Percentiles rank a stretch among this genome's conserved stretches.
These are phyloP conservation scores for Rhynchomys soricoides DNA, from an alignment of 2,113 vertebrate genomes.

Conservation along the genomic window DNA sequence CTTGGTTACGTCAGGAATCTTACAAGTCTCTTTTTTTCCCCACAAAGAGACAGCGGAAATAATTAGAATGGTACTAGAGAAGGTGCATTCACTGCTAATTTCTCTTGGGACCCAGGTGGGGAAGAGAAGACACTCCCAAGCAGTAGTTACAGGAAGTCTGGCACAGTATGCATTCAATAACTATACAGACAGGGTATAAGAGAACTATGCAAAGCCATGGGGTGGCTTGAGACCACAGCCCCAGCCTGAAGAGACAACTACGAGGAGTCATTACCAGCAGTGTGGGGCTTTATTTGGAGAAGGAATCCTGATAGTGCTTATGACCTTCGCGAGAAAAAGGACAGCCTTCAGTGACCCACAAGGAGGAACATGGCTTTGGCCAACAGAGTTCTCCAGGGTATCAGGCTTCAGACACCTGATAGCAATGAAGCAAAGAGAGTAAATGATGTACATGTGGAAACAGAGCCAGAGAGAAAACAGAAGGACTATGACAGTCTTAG, in stretches of 20 bases:
- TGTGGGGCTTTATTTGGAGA: neutral
- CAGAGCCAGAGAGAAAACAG: neutral
- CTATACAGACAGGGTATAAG: neutral
- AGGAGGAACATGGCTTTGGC: neutral
- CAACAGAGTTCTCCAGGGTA: neutral
- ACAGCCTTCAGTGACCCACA: neutral
- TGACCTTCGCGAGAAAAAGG: neutral
- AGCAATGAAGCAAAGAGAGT: neutral
- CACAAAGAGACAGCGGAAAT: neutral
- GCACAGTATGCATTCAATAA: neutral
- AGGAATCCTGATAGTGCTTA: neutral
- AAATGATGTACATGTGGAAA: no score
- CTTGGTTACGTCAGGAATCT: neutral
- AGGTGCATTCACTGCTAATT: neutral
- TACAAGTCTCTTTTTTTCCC: neutral
- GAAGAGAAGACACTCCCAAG: neutral
- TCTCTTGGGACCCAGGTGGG: neutral
- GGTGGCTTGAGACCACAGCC: fast-evolving
- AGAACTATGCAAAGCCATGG: neutral
- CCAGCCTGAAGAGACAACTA: neutral
- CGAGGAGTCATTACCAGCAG: neutral
- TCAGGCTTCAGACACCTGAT: neutral
- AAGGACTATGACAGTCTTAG: neutral
- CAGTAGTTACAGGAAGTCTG: neutral
- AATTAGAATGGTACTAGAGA: neutral